Percentiles rank a stretch among this genome's conserved stretches.
Evolutionary conservation across 2,888 invertebrate species (phyloP).

Genomic region (Ectobius pallidus): DNA sequence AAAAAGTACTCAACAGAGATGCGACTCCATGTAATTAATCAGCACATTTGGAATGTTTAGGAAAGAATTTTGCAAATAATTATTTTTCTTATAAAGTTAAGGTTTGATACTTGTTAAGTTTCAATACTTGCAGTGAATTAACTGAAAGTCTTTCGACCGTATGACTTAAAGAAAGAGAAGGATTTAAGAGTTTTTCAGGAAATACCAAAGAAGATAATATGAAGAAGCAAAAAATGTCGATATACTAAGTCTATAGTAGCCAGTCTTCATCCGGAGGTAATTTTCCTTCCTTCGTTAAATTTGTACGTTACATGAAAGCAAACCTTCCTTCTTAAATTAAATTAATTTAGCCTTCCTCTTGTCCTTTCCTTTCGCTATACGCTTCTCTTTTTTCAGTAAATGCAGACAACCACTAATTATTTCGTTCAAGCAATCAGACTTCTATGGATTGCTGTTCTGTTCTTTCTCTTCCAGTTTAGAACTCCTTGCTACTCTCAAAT

Average conservation of each 20-base stretch:
- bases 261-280: slow-evolving; percentile 4
- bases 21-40: too few species aligned
- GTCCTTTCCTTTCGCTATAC: background rate
- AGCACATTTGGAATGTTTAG: too few species aligned
- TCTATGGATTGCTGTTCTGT: background rate
- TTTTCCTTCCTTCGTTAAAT: background rate
- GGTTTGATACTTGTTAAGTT: too few species aligned
- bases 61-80: too few species aligned
- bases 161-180: too few species aligned
- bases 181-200: too few species aligned
- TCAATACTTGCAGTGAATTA: too few species aligned
- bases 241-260: background rate
- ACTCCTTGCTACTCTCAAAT: background rate
- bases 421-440: slow-evolving; percentile 11
- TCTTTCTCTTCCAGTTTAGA: background rate
- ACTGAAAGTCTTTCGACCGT: too few species aligned
- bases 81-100: too few species aligned
- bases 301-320: slow-evolving; percentile 21
- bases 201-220: background rate
- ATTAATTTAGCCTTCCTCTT: slow-evolving; percentile 8
- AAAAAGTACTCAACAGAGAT: too few species aligned
- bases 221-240: background rate
- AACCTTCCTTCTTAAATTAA: slow-evolving; percentile 14
- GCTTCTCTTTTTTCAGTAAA: slow-evolving; percentile 7
- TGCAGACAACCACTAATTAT: slow-evolving; percentile 27